Evolutionary conservation across 2,797 vertebrate species (phyloP).

Genomic region (Selene dorsalis): DNA sequence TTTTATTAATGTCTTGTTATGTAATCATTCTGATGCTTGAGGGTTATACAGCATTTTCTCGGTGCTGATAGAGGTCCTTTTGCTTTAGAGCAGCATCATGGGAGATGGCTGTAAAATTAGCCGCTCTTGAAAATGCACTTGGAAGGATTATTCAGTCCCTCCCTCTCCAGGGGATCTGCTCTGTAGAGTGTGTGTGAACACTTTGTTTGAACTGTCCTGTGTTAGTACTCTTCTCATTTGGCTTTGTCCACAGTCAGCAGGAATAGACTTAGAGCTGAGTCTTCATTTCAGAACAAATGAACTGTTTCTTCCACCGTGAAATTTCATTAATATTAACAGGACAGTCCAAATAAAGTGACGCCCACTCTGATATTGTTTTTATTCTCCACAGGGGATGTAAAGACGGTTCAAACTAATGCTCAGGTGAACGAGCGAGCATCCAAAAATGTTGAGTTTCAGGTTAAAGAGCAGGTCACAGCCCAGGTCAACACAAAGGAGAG

Average conservation of each 20-base stretch:
- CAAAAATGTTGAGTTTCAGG: constrained; percentile 69
- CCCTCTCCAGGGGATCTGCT: constrained; percentile 25
- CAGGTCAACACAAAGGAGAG: constrained; percentile 47
- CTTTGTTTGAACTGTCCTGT: constrained; percentile 50
- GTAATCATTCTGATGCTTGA: constrained; percentile 24
- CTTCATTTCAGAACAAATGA: neutral
- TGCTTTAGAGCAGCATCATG: constrained; percentile 38
- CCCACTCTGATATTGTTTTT: constrained; percentile 51
- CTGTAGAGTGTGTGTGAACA: constrained; percentile 43
- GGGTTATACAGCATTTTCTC: constrained; percentile 3
- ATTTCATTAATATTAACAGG: constrained; percentile 20
- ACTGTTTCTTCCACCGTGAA: neutral
- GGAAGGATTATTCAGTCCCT: constrained; percentile 46
- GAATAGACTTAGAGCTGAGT: neutral
- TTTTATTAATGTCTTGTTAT: constrained; percentile 5
- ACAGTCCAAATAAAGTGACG: constrained; percentile 48
- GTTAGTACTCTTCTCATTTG: constrained; percentile 9
- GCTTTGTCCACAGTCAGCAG: neutral
- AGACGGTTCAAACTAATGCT: constrained; percentile 64
- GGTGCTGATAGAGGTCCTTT: constrained; percentile 55
- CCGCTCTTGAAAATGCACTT: constrained; percentile 68
- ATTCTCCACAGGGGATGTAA: constrained; percentile 75
- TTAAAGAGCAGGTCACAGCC: constrained; percentile 58
- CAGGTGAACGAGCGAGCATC: constrained; percentile 61
- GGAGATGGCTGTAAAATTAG: constrained; percentile 71